Evolutionary conservation across 2,888 invertebrate genomes (phyloP).

Genomic region (Polydrusus cervinus): DNA sequence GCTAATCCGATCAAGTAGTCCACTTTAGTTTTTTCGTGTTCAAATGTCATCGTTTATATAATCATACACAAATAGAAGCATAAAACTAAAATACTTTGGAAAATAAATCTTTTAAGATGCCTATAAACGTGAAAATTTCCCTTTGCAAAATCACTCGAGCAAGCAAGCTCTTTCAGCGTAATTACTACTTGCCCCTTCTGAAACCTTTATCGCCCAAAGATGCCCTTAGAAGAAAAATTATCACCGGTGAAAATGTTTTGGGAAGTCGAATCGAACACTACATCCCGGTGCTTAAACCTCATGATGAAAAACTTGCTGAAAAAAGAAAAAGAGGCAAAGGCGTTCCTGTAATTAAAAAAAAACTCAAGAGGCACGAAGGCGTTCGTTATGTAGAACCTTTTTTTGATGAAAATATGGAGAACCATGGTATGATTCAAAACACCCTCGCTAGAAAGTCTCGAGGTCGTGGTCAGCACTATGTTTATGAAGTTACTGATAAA

Average conservation of each 20-base stretch:
- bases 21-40: constrained; percentile 48
- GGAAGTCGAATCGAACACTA: constrained; percentile 77
- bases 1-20: constrained; percentile 54
- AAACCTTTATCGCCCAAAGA: constrained; percentile 88
- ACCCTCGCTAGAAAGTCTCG: constrained; percentile 76
- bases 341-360: constrained; percentile 67
- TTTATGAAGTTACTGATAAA: constrained; percentile 83
- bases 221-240: constrained; percentile 85
- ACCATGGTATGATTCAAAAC: constrained; percentile 61
- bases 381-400: constrained; percentile 67
- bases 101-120: constrained; percentile 60
- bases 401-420: constrained; percentile 67
- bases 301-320: constrained; percentile 65
- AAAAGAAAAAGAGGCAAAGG: constrained; percentile 66
- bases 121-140: constrained; percentile 69
- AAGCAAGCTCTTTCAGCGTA: constrained; percentile 85
- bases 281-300: constrained; percentile 81
- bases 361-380: constrained; percentile 63
- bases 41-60: constrained; percentile 54
- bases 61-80: constrained; percentile 57
- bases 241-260: constrained; percentile 83
- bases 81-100: constrained; percentile 27
- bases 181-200: constrained; percentile 86
- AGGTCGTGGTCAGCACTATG: constrained; percentile 75
- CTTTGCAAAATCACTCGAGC: constrained; percentile 88